These are phyloP conservation scores for Lemur catta DNA, from an alignment of 2,797 vertebrate species.

Conservation along the genomic window DNA sequence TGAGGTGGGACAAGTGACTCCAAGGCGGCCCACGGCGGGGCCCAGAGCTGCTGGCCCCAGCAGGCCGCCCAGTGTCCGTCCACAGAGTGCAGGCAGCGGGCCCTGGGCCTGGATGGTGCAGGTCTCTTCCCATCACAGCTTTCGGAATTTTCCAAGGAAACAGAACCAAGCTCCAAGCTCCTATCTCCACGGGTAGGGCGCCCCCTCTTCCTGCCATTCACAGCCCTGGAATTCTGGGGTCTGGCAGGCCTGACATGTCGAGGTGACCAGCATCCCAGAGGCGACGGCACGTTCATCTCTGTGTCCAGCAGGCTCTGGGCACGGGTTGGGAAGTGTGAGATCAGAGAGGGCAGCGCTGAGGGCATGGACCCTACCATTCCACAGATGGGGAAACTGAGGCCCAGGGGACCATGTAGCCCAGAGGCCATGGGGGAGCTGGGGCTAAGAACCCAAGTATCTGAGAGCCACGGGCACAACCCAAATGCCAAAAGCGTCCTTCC, in stretches of 20 bases:
- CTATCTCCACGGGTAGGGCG: fast-evolving
- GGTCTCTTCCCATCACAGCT: background rate
- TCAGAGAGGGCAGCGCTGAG: background rate
- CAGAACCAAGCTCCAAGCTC: background rate
- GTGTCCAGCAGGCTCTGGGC: background rate
- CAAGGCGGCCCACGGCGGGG: too few species aligned
- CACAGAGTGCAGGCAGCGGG: too few species aligned
- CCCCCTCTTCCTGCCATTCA: background rate
- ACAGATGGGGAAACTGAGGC: background rate
- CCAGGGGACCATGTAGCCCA: background rate
- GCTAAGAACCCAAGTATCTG: fast-evolving
- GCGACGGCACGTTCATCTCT: fast-evolving
- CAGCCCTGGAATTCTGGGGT: too few species aligned
- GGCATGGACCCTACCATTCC: background rate
- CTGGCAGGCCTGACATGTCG: background rate
- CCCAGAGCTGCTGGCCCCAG: background rate
- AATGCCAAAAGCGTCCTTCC: fast-evolving
- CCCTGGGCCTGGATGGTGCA: background rate
- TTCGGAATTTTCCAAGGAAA: background rate
- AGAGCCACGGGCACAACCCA: background rate
- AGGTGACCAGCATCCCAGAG: background rate
- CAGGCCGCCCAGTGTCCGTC: background rate
- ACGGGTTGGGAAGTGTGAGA: fast-evolving
- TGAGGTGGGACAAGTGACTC: too few species aligned
- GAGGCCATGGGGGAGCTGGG: background rate